Evolutionary conservation across 2,888 invertebrate genomes (phyloP).

Genomic region (Ditylenchus weischeri): DNA sequence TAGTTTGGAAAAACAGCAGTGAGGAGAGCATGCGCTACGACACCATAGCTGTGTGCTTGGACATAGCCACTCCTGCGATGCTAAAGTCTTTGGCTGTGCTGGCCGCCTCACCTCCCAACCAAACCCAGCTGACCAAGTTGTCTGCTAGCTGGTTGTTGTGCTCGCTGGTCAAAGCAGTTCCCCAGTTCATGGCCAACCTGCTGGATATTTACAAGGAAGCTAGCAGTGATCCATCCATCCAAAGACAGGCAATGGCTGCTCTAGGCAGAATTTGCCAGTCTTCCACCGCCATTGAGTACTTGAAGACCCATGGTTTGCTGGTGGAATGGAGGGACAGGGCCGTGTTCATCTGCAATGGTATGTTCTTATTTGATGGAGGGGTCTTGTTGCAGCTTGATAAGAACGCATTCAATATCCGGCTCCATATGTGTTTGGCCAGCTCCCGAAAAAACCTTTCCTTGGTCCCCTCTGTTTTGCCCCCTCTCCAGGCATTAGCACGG

Average conservation of each 20-base stretch:
- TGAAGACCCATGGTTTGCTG: slow-evolving; percentile 21
- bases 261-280: slow-evolving; percentile 33
- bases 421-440: no score
- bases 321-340: slow-evolving; percentile 22
- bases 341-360: slow-evolving; percentile 23
- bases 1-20: slow-evolving; percentile 32
- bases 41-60: slow-evolving; percentile 38
- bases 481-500: no score
- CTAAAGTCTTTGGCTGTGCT: slow-evolving; percentile 7
- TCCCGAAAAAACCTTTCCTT: no score
- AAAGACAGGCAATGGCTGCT: slow-evolving; percentile 14
- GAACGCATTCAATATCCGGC: no score
- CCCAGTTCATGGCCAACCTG: slow-evolving; percentile 22
- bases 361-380: no score
- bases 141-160: slow-evolving; percentile 37
- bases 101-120: no score
- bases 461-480: no score
- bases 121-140: no score
- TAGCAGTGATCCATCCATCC: slow-evolving; percentile 1
- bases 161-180: slow-evolving; percentile 29
- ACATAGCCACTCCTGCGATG: slow-evolving; percentile 25
- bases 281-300: slow-evolving; percentile 20
- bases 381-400: no score
- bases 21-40: slow-evolving; percentile 26
- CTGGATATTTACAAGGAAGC: slow-evolving; percentile 16